Conservation (phyloP, 2,888 invertebrate genomes). For the Malthinus flaveolus region DNA sequence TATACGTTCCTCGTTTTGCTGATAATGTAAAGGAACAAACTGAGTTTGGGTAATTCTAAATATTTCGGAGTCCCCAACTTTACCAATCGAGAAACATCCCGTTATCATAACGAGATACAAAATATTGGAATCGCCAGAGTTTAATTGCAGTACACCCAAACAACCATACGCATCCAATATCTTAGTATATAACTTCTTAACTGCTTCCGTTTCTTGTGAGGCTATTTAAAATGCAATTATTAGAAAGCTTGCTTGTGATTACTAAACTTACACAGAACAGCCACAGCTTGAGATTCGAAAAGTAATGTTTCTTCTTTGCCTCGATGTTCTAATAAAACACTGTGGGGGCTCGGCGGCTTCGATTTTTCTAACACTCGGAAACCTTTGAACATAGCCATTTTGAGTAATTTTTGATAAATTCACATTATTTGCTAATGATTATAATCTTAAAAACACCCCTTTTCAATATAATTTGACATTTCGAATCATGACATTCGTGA, state of each 20-base stretch:
- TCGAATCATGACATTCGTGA: too few species aligned
- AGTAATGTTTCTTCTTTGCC: slow-evolving; percentile 84
- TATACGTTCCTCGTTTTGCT: slow-evolving; percentile 64
- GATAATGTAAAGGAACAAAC: slow-evolving; percentile 84
- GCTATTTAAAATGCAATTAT: slow-evolving; percentile 57
- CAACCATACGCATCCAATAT: slow-evolving; percentile 95
- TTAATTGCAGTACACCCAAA: slow-evolving; percentile 88
- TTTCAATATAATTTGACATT: too few species aligned
- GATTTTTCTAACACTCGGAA: slow-evolving; percentile 90
- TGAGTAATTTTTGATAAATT: slow-evolving; percentile 28
- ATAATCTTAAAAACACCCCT: not conserved
- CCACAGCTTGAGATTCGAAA: slow-evolving; percentile 92
- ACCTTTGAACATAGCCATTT: slow-evolving; percentile 93
- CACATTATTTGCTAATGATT: not conserved
- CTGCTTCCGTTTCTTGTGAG: slow-evolving; percentile 83
- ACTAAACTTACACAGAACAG: slow-evolving; percentile 65
- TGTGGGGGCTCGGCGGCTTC: slow-evolving; percentile 83
- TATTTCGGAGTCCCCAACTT: slow-evolving; percentile 92
- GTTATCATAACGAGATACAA: slow-evolving; percentile 92
- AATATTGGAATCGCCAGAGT: slow-evolving; percentile 81
- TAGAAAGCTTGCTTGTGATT: too few species aligned
- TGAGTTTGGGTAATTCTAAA: slow-evolving; percentile 92
- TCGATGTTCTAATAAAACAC: slow-evolving; percentile 86
- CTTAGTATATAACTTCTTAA: slow-evolving; percentile 88
- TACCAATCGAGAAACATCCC: slow-evolving; percentile 95